phyloP scores from a whole-genome alignment of 2,888 invertebrate genomes.

The Vannuccia rotundouncinata region DNA sequence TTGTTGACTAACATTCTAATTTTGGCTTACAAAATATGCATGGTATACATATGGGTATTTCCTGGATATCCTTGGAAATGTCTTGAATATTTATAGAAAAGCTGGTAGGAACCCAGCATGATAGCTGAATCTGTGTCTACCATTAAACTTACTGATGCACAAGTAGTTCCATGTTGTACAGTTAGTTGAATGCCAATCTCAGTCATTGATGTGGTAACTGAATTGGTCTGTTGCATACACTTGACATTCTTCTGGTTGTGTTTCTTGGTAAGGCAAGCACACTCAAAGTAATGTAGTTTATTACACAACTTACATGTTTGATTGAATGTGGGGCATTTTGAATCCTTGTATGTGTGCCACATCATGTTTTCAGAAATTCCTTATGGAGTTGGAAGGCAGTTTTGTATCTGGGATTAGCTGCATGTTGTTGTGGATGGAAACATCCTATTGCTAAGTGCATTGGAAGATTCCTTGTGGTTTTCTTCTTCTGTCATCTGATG shows the following conservation, averaged over 20 bases:
- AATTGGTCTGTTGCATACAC: background rate
- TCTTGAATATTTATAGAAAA: background rate
- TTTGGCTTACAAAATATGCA: background rate
- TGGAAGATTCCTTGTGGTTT: background rate
- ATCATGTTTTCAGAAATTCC: background rate
- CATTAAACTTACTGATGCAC: too few species aligned
- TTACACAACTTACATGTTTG: background rate
- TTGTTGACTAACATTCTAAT: background rate
- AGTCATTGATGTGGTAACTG: background rate
- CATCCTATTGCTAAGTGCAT: background rate
- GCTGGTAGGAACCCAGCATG: background rate
- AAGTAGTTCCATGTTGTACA: too few species aligned
- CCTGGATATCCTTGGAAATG: background rate
- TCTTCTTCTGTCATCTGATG: background rate
- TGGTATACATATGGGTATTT: background rate
- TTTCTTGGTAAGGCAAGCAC: background rate
- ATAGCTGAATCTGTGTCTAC: too few species aligned
- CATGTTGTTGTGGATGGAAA: background rate
- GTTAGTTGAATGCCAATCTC: too few species aligned
- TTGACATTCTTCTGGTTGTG: background rate
- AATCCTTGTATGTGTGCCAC: background rate
- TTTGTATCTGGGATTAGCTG: background rate
- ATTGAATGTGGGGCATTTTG: background rate
- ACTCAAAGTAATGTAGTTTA: background rate
- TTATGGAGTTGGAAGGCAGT: background rate